Percentiles rank a stretch among this genome's conserved stretches.
These are phyloP conservation scores for Catharus bicknelli DNA, from an alignment of 2,113 vertebrate genomes.

Conservation along the genomic window DNA sequence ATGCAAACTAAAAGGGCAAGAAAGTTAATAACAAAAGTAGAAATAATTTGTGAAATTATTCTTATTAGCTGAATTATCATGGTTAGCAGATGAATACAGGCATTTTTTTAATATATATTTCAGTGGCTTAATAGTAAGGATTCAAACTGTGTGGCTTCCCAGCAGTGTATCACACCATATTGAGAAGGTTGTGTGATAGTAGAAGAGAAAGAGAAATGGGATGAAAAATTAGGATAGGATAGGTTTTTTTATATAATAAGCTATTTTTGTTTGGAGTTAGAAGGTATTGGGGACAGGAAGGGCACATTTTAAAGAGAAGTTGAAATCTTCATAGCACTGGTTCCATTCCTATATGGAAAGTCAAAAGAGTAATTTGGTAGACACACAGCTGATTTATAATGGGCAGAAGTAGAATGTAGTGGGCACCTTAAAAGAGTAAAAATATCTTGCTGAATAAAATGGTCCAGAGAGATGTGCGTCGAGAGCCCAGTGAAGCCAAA, in stretches of 20 bases:
- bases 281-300: not conserved
- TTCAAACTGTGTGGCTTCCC: not conserved
- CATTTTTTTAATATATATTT: not conserved
- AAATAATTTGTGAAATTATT: not conserved
- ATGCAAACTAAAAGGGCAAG: not conserved
- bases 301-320: not conserved
- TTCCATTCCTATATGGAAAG: not conserved
- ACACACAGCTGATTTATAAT: fast-evolving
- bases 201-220: not conserved
- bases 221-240: not conserved
- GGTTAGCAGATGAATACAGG: not conserved
- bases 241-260: not conserved
- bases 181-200: not conserved
- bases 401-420: not conserved
- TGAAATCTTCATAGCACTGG: not conserved
- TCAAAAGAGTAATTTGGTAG: not conserved
- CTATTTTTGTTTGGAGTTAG: not conserved
- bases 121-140: not conserved
- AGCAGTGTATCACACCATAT: not conserved
- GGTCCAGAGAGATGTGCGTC: not conserved
- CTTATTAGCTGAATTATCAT: not conserved
- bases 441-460: not conserved
- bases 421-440: not conserved
- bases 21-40: not conserved
- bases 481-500: not conserved